Evolutionary conservation across 2,888 invertebrate species (phyloP).

Genomic region (Eupelmus urozonus): DNA sequence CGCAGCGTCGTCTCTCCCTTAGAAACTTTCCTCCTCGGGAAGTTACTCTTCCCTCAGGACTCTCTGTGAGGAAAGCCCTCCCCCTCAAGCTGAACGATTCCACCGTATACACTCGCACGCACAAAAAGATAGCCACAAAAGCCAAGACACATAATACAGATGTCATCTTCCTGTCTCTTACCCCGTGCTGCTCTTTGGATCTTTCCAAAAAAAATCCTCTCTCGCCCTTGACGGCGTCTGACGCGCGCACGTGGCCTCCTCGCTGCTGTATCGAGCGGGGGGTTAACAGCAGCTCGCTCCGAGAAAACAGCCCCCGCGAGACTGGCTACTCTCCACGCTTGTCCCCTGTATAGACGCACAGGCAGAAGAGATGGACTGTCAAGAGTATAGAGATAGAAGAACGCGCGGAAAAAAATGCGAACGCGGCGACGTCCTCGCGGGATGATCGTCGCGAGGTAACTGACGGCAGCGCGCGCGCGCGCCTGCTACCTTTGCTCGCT

Average conservation of each 20-base stretch:
- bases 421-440: slow-evolving; percentile 66
- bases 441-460: slow-evolving; percentile 75
- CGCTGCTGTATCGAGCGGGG: background rate
- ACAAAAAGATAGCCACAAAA: background rate
- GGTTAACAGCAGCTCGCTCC: background rate
- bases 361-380: background rate
- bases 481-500: slow-evolving; percentile 12
- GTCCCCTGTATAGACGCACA: background rate
- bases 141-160: background rate
- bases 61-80: too few relatives aligned
- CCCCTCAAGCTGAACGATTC: slow-evolving; percentile 40
- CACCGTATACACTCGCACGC: background rate
- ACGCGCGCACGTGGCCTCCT: background rate
- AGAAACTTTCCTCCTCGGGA: background rate
- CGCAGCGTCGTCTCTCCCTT: background rate
- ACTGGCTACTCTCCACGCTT: too few relatives aligned
- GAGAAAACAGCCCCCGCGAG: background rate
- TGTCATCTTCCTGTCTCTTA: background rate
- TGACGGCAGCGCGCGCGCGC: slow-evolving; percentile 65
- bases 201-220: background rate
- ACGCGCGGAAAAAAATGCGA: background rate
- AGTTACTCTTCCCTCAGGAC: too few relatives aligned
- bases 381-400: background rate
- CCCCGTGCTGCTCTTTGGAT: slow-evolving; percentile 2
- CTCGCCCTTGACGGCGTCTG: too few relatives aligned